Conservation (phyloP, 2,888 invertebrate species). For the Liodrosophila aerea region DNA sequence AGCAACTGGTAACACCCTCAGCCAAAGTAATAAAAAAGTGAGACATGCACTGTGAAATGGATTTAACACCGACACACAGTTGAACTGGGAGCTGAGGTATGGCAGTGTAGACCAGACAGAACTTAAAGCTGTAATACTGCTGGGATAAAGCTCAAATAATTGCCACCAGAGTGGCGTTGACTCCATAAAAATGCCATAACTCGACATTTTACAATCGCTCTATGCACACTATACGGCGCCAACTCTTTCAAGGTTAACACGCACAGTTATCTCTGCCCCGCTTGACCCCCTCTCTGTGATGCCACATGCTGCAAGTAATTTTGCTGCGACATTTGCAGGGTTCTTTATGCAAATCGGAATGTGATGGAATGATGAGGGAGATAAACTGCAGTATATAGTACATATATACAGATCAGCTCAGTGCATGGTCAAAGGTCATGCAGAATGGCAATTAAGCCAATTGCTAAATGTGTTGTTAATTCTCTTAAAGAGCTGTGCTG, state of each 20-base stretch:
- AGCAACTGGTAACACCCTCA: not conserved
- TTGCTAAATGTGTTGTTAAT: conserved; percentile 54
- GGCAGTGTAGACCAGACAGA: conserved; percentile 18
- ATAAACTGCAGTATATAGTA: not conserved
- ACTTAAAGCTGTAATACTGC: conserved; percentile 50
- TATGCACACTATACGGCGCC: not conserved
- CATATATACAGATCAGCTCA: too few relatives aligned
- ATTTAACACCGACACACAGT: conserved; percentile 19
- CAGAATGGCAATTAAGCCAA: conserved; percentile 72
- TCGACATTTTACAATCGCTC: conserved; percentile 9
- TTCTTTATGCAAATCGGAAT: too few relatives aligned
- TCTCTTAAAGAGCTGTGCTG: conserved; percentile 36
- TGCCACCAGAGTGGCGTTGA: conserved; percentile 38
- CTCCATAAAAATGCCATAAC: conserved; percentile 60
- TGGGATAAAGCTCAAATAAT: conserved; percentile 55
- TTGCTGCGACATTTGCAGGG: too few relatives aligned
- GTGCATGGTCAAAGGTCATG: conserved; percentile 51
- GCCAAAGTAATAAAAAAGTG: conserved; percentile 1
- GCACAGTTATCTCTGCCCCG: not conserved
- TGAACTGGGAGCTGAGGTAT: conserved; percentile 1
- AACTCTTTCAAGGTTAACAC: conserved; percentile 16
- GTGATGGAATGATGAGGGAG: not conserved
- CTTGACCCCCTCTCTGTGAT: too few relatives aligned
- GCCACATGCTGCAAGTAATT: too few relatives aligned
- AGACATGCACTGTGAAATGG: conserved; percentile 4